phyloP scores from a whole-genome alignment of 2,113 vertebrate genomes.

The Trichechus manatus region DNA sequence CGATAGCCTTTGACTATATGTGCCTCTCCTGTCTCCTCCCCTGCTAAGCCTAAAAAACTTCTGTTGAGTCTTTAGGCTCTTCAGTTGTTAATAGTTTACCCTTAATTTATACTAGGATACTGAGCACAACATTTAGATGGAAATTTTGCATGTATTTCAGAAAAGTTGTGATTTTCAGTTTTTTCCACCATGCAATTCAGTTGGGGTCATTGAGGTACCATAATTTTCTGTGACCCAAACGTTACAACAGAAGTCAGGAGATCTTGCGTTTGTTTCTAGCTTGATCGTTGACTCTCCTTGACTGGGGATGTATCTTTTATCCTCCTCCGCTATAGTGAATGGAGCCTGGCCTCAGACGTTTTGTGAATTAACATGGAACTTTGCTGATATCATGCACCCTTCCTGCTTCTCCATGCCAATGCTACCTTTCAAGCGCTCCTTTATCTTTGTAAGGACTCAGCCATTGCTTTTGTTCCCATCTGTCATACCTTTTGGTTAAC shows the following conservation, averaged over 20 bases:
- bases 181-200: background rate
- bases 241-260: background rate
- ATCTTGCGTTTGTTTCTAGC: background rate
- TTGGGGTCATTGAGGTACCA: too few species aligned
- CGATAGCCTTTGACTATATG: background rate
- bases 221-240: background rate
- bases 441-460: background rate
- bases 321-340: background rate
- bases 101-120: background rate
- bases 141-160: background rate
- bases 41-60: background rate
- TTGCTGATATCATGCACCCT: background rate
- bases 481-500: background rate
- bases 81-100: background rate
- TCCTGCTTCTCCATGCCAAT: background rate
- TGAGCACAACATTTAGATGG: background rate
- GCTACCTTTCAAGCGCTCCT: background rate
- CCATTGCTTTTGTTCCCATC: background rate
- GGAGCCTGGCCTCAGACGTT: background rate
- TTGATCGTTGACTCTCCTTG: background rate
- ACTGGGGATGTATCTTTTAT: background rate
- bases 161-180: background rate
- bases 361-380: background rate
- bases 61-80: background rate
- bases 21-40: background rate